These are phyloP conservation scores for Andricus grossulariae DNA, from an alignment of 1,140 invertebrate species.

Conservation along the genomic window DNA sequence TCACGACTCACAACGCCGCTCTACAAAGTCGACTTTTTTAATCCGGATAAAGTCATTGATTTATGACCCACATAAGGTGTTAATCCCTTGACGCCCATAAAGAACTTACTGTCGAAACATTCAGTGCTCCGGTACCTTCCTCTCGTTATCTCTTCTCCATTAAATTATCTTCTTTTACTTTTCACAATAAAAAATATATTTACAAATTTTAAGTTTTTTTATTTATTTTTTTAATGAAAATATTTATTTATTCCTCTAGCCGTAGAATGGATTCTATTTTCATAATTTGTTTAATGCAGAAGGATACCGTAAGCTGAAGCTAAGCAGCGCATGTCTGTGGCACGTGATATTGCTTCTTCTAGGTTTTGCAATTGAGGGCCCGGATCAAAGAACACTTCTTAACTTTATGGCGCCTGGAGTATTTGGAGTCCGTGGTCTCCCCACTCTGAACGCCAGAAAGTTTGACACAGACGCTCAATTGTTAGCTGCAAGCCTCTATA, in stretches of 20 bases:
- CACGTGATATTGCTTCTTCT: no score
- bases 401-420: no score
- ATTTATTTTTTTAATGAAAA: neutral
- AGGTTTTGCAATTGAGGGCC: no score
- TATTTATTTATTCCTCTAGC: neutral
- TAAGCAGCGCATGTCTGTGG: no score
- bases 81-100: slow-evolving; percentile 12
- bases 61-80: slow-evolving; percentile 33
- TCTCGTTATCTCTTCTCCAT: neutral
- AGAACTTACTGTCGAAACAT: neutral
- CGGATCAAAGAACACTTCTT: no score
- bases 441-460: no score
- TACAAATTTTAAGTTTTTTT: neutral
- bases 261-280: no score
- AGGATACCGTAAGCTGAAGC: no score
- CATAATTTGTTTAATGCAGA: no score
- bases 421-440: no score
- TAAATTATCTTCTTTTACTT: neutral
- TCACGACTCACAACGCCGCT: slow-evolving; percentile 28
- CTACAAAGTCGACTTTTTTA: slow-evolving; percentile 14
- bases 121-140: slow-evolving; percentile 15
- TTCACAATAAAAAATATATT: neutral
- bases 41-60: slow-evolving; percentile 23
- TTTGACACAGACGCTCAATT: no score
- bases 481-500: no score